Conservation (phyloP, 2,888 invertebrate species). For the Venustoraphidia nigricollis region DNA sequence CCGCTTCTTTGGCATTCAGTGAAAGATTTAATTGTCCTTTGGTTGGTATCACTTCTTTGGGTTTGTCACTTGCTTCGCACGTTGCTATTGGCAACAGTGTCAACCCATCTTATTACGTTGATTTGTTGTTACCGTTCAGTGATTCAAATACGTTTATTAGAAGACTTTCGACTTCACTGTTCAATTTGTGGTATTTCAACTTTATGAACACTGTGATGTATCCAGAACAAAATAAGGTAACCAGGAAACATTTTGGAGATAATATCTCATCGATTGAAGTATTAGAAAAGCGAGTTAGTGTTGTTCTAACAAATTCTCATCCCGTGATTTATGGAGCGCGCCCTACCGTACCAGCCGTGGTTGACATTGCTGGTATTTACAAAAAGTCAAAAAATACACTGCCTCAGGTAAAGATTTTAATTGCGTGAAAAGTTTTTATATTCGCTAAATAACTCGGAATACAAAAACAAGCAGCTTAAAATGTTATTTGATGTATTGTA, state of each 20-base stretch:
- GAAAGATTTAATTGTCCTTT: constrained; percentile 21
- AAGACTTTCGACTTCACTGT: constrained; percentile 7
- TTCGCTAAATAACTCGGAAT: too few relatives aligned
- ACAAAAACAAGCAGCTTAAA: not conserved
- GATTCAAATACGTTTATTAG: constrained; percentile 9
- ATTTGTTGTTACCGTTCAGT: constrained; percentile 9
- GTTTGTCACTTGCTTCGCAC: constrained; percentile 17
- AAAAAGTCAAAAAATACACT: not conserved
- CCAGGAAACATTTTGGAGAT: constrained; percentile 10
- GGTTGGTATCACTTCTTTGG: constrained; percentile 22
- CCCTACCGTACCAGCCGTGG: constrained; percentile 9
- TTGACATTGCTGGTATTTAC: constrained; percentile 12
- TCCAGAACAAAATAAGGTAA: constrained; percentile 6
- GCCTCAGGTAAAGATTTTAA: not conserved
- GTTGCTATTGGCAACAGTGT: constrained; percentile 20
- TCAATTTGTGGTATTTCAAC: constrained; percentile 1
- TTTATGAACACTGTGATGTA: constrained; percentile 1
- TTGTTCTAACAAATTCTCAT: constrained; percentile 11
- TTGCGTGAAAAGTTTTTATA: not conserved
- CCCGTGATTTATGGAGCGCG: constrained; percentile 7
- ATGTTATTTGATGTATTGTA: not conserved
- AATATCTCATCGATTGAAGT: constrained; percentile 8
- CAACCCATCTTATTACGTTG: constrained; percentile 16
- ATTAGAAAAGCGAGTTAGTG: constrained; percentile 8
- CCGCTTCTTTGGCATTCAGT: constrained; percentile 18